Evolutionary conservation across 1,140 invertebrate species (phyloP).

Genomic region (Akabosia matsudoensis): DNA sequence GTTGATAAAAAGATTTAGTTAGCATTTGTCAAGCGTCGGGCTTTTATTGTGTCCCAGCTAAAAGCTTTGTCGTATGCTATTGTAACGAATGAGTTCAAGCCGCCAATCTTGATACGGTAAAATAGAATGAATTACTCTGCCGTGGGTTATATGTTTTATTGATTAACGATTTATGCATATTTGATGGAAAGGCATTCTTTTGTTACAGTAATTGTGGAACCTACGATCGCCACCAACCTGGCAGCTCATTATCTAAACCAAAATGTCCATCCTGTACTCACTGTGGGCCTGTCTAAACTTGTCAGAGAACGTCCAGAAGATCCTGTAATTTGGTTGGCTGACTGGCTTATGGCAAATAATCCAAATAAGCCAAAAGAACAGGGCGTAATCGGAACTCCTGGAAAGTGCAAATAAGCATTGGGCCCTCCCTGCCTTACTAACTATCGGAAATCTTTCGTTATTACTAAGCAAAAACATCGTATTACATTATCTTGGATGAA

Average conservation of each 20-base stretch:
- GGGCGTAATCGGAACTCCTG: background rate
- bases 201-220: constrained; percentile 61
- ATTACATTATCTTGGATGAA: too few relatives aligned
- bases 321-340: constrained; percentile 72
- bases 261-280: constrained; percentile 62
- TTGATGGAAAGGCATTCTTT: background rate
- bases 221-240: constrained; percentile 55
- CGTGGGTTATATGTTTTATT: background rate
- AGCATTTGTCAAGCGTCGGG: too few relatives aligned
- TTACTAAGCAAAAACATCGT: too few relatives aligned
- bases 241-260: constrained; percentile 67
- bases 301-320: constrained; percentile 16
- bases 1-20: too few relatives aligned
- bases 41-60: too few relatives aligned
- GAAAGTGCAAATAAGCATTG: background rate
- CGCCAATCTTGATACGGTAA: too few relatives aligned
- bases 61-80: too few relatives aligned
- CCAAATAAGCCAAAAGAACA: constrained; percentile 64
- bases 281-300: constrained; percentile 65
- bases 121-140: background rate
- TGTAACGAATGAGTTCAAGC: too few relatives aligned
- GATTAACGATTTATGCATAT: background rate
- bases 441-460: too few relatives aligned
- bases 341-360: constrained; percentile 71
- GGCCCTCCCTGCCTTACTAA: too few relatives aligned